Conservation (phyloP, 1,140 invertebrate genomes). For the Drosophila tropicalis region DNA sequence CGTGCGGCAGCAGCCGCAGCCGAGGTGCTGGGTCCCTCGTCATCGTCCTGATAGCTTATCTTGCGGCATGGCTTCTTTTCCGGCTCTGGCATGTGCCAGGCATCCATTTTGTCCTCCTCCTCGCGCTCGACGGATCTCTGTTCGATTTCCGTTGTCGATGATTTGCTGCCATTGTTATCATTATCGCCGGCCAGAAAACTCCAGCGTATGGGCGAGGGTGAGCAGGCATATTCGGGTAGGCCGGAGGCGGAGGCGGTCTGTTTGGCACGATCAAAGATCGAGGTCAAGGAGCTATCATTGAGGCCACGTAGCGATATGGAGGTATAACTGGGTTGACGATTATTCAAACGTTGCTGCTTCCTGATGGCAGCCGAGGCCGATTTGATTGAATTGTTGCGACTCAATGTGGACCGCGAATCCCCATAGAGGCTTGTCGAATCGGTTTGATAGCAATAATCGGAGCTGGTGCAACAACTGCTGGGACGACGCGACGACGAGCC, state of each 20-base stretch:
- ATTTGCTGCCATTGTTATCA: background rate
- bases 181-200: conserved; percentile 79
- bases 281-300: conserved; percentile 75
- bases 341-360: conserved; percentile 63
- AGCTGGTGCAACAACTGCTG: conserved; percentile 79
- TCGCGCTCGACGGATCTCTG: conserved; percentile 41
- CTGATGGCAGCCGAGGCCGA: conserved; percentile 72
- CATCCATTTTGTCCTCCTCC: conserved; percentile 50
- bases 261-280: conserved; percentile 78
- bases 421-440: conserved; percentile 81
- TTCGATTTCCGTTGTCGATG: conserved; percentile 65
- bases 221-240: conserved; percentile 80
- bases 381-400: conserved; percentile 79
- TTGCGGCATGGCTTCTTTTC: conserved; percentile 64
- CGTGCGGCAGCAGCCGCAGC: conserved; percentile 60
- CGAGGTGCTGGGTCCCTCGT: conserved; percentile 68
- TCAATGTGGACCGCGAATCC: conserved; percentile 71
- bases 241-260: conserved; percentile 36
- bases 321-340: conserved; percentile 78
- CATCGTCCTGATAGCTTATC: conserved; percentile 49
- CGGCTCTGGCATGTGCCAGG: conserved; percentile 53
- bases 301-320: conserved; percentile 74
- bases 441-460: conserved; percentile 81
- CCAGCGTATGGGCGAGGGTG: conserved; percentile 80
- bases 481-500: conserved; percentile 69